A percentile compares a stretch with the other conserved stretches of the same genome.
These are phyloP conservation scores for Agrilus cyanescens DNA, from an alignment of 2,888 invertebrate genomes.

Conservation along the genomic window DNA sequence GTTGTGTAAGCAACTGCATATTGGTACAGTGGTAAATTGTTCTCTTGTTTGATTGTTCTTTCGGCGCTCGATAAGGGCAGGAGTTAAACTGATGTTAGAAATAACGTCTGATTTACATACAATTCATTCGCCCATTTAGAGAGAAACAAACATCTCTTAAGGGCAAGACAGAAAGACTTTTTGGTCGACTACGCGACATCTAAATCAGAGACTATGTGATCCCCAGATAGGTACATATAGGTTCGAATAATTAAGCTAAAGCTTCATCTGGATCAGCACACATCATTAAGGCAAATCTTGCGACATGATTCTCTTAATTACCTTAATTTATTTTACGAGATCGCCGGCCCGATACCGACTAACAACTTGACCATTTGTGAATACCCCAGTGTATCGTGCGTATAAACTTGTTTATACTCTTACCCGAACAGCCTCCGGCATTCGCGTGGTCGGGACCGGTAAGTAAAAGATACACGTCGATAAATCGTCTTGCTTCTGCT, in stretches of 20 bases:
- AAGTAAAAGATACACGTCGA: conserved; percentile 19
- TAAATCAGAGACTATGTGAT: too few relatives aligned
- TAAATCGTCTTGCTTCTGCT: conserved; percentile 19
- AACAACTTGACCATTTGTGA: conserved; percentile 30
- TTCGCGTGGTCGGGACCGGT: conserved; percentile 21
- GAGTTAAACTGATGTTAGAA: too few relatives aligned
- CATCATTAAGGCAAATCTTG: conserved; percentile 36
- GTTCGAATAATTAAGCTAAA: conserved; percentile 25
- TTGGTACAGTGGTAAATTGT: too few relatives aligned
- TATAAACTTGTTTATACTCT: conserved; percentile 28
- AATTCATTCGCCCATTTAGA: too few relatives aligned
- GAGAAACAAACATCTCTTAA: too few relatives aligned
- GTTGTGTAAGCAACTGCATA: too few relatives aligned
- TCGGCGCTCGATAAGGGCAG: too few relatives aligned
- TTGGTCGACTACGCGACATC: too few relatives aligned
- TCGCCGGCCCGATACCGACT: conserved; percentile 29
- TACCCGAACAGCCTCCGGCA: conserved; percentile 15
- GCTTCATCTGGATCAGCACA: conserved; percentile 30
- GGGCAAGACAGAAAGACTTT: too few relatives aligned
- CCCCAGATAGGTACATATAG: not conserved
- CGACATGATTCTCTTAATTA: conserved; percentile 39
- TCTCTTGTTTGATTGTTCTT: too few relatives aligned
- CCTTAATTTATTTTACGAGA: conserved; percentile 37
- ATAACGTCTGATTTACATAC: too few relatives aligned
- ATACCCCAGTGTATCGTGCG: conserved; percentile 24